Evolutionary conservation across 2,888 invertebrate genomes (phyloP).

Genomic region (Cheiracanthium punctorium): DNA sequence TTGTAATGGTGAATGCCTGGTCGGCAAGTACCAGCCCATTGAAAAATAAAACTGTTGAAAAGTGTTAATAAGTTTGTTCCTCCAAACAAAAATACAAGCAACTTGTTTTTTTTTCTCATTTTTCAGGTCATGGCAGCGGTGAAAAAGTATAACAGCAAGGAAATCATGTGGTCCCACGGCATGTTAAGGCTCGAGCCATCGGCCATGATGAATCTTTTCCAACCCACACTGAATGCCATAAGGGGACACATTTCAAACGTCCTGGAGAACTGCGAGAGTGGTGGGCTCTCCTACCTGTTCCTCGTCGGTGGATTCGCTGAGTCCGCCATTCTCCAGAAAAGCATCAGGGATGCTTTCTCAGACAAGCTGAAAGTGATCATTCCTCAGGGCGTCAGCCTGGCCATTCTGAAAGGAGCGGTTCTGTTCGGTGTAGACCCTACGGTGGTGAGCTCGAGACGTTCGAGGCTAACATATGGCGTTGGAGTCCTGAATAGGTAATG

Average conservation of each 20-base stretch:
- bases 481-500: constrained; percentile 78
- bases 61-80: no score
- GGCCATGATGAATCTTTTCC: constrained; percentile 78
- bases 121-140: constrained; percentile 78
- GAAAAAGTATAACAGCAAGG: constrained; percentile 76
- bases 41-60: no score
- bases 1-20: no score
- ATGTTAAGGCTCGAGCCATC: constrained; percentile 78
- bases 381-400: constrained; percentile 78
- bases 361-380: constrained; percentile 76
- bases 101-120: no score
- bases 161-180: constrained; percentile 79
- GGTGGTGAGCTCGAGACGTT: constrained; percentile 78
- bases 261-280: constrained; percentile 75
- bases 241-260: constrained; percentile 77
- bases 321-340: constrained; percentile 78
- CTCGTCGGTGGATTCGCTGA: constrained; percentile 80
- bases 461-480: constrained; percentile 79
- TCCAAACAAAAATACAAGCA: no score
- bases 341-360: constrained; percentile 77
- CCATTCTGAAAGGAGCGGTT: constrained; percentile 79
- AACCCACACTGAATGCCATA: constrained; percentile 77
- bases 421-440: constrained; percentile 79
- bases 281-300: constrained; percentile 78
- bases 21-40: no score